Conservation (phyloP, 2,888 invertebrate species). For the Acrobasis consociella region DNA sequence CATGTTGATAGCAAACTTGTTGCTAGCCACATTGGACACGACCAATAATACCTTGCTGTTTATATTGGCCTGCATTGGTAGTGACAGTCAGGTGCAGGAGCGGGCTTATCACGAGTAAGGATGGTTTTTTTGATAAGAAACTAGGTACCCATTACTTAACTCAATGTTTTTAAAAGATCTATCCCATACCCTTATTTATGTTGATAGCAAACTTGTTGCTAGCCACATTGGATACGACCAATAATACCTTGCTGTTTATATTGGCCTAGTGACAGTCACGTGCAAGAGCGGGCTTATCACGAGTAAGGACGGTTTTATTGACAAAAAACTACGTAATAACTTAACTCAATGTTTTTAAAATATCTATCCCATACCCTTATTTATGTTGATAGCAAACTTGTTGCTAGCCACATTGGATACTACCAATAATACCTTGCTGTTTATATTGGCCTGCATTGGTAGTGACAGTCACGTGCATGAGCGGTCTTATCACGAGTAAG, state of each 20-base stretch:
- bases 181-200: too few relatives aligned
- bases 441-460: conserved; percentile 34
- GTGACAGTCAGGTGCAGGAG: conserved; percentile 30
- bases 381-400: conserved; percentile 33
- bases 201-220: too few relatives aligned
- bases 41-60: conserved; percentile 31
- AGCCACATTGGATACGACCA: too few relatives aligned
- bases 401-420: conserved; percentile 36
- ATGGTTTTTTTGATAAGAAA: background rate
- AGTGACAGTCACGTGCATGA: conserved; percentile 32
- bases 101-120: conserved; percentile 37
- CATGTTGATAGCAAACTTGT: conserved; percentile 32
- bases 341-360: too few relatives aligned
- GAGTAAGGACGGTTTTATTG: too few relatives aligned
- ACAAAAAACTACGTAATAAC: too few relatives aligned
- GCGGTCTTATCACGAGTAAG: conserved; percentile 37
- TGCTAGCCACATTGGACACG: conserved; percentile 36
- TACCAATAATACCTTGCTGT: conserved; percentile 30
- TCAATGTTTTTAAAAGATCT: too few relatives aligned
- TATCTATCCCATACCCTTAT: too few relatives aligned
- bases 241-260: too few relatives aligned
- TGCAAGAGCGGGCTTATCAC: too few relatives aligned
- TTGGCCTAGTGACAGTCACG: too few relatives aligned
- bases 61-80: conserved; percentile 35
- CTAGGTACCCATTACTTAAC: too few relatives aligned